phyloP scores from a whole-genome alignment of 2,888 invertebrate genomes.

The Buathra laborator region DNA sequence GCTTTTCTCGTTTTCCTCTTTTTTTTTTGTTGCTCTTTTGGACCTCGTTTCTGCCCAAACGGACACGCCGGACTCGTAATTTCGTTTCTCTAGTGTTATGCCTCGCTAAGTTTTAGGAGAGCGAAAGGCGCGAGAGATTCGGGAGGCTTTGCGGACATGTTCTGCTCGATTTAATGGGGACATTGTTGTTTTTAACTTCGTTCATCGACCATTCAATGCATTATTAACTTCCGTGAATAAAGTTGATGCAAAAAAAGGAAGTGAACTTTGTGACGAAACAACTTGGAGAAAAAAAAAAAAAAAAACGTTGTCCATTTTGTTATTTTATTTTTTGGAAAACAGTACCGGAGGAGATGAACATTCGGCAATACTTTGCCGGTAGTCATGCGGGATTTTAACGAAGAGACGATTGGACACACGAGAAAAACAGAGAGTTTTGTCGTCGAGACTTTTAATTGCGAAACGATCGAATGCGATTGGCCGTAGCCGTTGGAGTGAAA shows the following conservation, averaged over 20 bases:
- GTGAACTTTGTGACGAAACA: background rate
- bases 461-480: constrained; percentile 67
- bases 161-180: constrained; percentile 27
- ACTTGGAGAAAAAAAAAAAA: background rate
- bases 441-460: constrained; percentile 60
- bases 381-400: background rate
- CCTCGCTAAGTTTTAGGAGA: constrained; percentile 66
- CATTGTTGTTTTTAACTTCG: background rate
- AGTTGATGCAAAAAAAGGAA: too few species aligned
- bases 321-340: too few species aligned
- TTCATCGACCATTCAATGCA: background rate
- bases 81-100: constrained; percentile 61
- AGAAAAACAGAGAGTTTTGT: constrained; percentile 52
- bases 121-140: constrained; percentile 43
- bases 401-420: constrained; percentile 14
- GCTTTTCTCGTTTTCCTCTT: constrained; percentile 56
- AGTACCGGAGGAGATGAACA: too few species aligned
- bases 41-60: constrained; percentile 54
- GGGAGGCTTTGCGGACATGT: constrained; percentile 14
- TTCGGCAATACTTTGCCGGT: too few species aligned
- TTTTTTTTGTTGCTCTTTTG: constrained; percentile 6
- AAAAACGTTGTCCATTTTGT: background rate
- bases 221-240: background rate
- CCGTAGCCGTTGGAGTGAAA: constrained; percentile 50
- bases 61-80: constrained; percentile 59